Conservation (phyloP, 2,113 vertebrate species). For the Eulemur rufifrons region DNA sequence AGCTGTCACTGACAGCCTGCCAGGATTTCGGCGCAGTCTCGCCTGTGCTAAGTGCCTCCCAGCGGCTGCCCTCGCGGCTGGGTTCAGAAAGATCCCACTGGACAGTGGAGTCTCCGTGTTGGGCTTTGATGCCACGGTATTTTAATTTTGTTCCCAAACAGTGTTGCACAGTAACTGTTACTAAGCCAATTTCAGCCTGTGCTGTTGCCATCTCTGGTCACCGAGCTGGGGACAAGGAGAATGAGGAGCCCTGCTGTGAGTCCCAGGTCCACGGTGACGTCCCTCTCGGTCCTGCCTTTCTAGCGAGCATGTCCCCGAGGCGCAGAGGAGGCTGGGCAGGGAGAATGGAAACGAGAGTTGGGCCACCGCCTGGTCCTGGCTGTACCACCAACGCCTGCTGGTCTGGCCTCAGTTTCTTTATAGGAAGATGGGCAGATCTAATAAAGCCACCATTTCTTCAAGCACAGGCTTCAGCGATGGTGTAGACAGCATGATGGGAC, state of each 20-base stretch:
- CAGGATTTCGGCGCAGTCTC: rapidly evolving
- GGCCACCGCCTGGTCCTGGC: neutral
- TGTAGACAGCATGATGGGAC: rapidly evolving
- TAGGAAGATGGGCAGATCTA: neutral
- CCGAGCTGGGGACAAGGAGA: rapidly evolving
- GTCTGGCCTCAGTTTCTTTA: neutral
- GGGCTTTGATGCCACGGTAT: neutral
- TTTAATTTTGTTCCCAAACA: neutral
- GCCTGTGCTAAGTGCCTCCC: rapidly evolving
- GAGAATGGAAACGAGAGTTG: rapidly evolving
- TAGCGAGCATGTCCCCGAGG: neutral
- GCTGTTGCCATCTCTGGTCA: neutral
- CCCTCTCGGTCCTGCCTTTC: rapidly evolving
- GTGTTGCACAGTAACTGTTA: neutral
- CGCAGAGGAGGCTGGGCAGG: too few relatives aligned
- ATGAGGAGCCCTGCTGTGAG: rapidly evolving
- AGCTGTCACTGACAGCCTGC: rapidly evolving
- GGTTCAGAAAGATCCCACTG: neutral
- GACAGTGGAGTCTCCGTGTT: rapidly evolving
- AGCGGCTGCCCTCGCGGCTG: rapidly evolving
- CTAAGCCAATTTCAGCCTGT: rapidly evolving
- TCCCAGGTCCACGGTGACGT: too few relatives aligned
- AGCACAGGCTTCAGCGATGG: rapidly evolving
- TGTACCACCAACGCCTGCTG: rapidly evolving
- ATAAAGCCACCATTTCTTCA: rapidly evolving